Conservation (phyloP, 92 coral and sea anemone genomes). For the Zoanthus sociatus region DNA sequence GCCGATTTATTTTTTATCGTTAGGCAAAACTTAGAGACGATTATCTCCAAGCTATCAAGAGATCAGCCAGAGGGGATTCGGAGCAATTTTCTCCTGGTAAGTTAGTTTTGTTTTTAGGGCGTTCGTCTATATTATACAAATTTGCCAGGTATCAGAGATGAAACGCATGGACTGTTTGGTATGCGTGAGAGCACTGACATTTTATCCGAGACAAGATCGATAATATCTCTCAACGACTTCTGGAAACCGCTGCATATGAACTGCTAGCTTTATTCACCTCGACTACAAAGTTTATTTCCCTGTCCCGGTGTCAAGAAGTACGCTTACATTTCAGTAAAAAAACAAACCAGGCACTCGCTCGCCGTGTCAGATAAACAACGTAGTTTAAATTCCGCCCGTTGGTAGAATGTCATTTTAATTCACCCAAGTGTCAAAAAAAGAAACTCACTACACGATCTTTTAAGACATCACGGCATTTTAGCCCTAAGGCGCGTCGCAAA, state of each 20-base stretch:
- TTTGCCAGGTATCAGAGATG: conserved; percentile 43
- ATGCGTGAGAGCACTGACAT: conserved; percentile 37
- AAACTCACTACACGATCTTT: conserved; percentile 12
- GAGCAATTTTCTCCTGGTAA: conserved; percentile 92
- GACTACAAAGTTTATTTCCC: background rate
- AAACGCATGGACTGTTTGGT: conserved; percentile 34
- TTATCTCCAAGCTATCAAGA: conserved; percentile 94
- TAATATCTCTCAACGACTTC: background rate
- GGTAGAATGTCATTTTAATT: conserved; percentile 67
- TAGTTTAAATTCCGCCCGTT: conserved; percentile 71
- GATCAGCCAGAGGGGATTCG: conserved; percentile 94
- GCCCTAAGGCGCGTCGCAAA: conserved; percentile 25
- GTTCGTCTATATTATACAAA: conserved; percentile 14
- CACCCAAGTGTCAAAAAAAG: conserved; percentile 59
- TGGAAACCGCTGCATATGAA: conserved; percentile 2
- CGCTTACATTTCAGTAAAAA: background rate
- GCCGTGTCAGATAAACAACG: conserved; percentile 67
- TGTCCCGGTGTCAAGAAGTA: conserved; percentile 29
- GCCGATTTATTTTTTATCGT: conserved; percentile 47
- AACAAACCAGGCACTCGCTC: conserved; percentile 17
- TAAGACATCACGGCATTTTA: conserved; percentile 16
- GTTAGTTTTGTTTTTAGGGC: conserved; percentile 30
- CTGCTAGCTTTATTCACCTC: conserved; percentile 25
- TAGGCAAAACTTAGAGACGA: conserved; percentile 98
- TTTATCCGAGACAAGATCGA: conserved; percentile 23